Base-by-base conservation (phyloP, 1,140 invertebrate genomes). In the Anastrepha ludens region DNA sequence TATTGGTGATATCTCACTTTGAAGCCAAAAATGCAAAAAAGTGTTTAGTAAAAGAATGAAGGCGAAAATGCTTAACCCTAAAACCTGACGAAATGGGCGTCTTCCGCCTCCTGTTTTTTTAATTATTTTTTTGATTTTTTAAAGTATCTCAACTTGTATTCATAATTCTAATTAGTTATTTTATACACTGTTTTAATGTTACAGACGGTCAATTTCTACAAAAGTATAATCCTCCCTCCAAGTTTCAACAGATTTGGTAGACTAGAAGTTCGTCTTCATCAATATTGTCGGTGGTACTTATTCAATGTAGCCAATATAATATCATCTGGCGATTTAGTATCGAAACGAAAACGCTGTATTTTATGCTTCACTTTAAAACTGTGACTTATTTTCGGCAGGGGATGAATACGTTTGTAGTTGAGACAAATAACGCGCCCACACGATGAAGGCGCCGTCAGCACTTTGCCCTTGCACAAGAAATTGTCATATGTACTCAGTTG, bases 241-340 rank as follows among this genome's bases (percentile, higher is more conserved):
- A 81, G 9, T 47, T 55, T 17, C 0, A 67, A 29, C 5, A 11
- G 60, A 44, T 74, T 55, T 58, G 15, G 47, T 55, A n/a, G 47
- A 81, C 44, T 58, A 17, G 17, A 55, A 11, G 4, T 8, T 17
- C 41, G 17, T 58, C 81, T 85, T 44, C 62, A 60, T 67, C 39
- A 86, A 70, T 88, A 58, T 50, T 85, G 81, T 44, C 64, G 59
- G 20, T 86, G 81, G 70, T 86, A 86, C 62, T 88, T 88, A 47
- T 78, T 74, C 44, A 88, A 86, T 17, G 87, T 87, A 78, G 89
- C 88, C 64, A 92, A 90, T 5, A 92, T 90, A 44, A 91, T 41
- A 47, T 92, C 91, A 88, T 92, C 91, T 3, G 91, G 91, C 17
- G 91, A 92, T 62, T 89, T 89, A 2, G 91, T 91, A 86, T 92